phyloP scores from a whole-genome alignment of 2,797 vertebrate genomes.

The Salmo trutta region DNA sequence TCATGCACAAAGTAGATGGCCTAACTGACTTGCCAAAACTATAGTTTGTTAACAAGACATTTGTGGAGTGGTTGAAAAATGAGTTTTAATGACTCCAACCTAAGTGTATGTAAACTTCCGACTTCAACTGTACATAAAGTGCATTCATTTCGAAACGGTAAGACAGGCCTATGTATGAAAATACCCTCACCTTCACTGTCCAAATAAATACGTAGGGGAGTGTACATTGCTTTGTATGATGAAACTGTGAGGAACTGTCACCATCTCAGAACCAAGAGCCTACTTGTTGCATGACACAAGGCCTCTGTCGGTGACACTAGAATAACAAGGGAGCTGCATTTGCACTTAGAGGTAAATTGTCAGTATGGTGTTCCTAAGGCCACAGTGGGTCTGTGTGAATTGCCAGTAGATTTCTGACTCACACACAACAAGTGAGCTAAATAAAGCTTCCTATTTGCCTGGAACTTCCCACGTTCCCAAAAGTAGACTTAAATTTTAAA shows the following conservation, averaged over 20 bases:
- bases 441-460: conserved; percentile 44
- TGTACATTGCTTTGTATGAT: not conserved
- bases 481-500: conserved; percentile 49
- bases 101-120: too few species aligned
- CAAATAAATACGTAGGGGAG: too few species aligned
- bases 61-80: too few species aligned
- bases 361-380: conserved; percentile 25
- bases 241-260: not conserved
- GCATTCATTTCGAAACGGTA: too few species aligned
- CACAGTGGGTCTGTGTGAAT: conserved; percentile 39
- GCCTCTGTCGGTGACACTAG: conserved; percentile 9
- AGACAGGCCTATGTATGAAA: too few species aligned
- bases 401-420: conserved; percentile 42
- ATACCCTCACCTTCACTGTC: too few species aligned
- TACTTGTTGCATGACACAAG: conserved; percentile 31
- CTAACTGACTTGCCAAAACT: too few species aligned
- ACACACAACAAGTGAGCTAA: conserved; percentile 26
- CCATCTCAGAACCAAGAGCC: not conserved
- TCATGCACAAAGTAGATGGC: too few species aligned
- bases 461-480: conserved; percentile 40
- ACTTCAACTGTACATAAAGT: too few species aligned
- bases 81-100: too few species aligned
- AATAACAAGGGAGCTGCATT: conserved; percentile 27
- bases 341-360: conserved; percentile 22
- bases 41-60: too few species aligned